Base-by-base conservation (phyloP, 1,140 invertebrate genomes). In the Pseudomyrmex sp. region DNA sequence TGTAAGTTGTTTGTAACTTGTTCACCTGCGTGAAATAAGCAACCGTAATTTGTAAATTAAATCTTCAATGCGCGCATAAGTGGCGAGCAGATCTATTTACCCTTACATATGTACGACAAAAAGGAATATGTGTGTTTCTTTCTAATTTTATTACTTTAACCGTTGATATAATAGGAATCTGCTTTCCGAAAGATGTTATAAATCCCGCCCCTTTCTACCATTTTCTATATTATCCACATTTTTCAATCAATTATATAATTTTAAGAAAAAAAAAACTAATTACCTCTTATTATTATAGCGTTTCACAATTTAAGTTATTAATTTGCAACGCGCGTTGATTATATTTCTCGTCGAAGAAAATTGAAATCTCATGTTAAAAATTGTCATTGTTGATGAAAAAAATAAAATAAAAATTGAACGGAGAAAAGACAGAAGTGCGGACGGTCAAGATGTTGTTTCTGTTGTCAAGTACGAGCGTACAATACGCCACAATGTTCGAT, bases 141-240 rank as follows among this genome's bases (percentile, higher is more conserved):
- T 23, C 7, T n/a, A 13, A 48, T 70, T 2, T 79, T 10, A 46
- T 48, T 44, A 56, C 48, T 48, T 80, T 70, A 70, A 26, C 56
- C 23, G 66, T 56, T 35, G 66, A 72, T 80, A 72, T 15, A 59
- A 50, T 48, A 80, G 76, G 44, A 50, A 50, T 68, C 63, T 77
- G 52, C 26, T 74, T 48, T 74, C 5, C 48, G 9, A 8, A 56
- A 44, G 62, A 44, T 44, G 48, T 44, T 54, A 66, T 15, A 20
- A 5, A 12, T 52, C 18, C 20, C 12, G n/a, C 7, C 15, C 7
- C 12, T 13, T 10, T 35, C 12, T 12, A 63, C 7, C 12, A 52
- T 35, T 66, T 65, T 66, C 46, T 48, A 15, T 12, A n/a, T 65
- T 76, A 76, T 52, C 46, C n/a, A 13, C 26, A 15, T 26, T 52